phyloP scores from a whole-genome alignment of 2,797 vertebrate species.

The Acomys russatus region DNA sequence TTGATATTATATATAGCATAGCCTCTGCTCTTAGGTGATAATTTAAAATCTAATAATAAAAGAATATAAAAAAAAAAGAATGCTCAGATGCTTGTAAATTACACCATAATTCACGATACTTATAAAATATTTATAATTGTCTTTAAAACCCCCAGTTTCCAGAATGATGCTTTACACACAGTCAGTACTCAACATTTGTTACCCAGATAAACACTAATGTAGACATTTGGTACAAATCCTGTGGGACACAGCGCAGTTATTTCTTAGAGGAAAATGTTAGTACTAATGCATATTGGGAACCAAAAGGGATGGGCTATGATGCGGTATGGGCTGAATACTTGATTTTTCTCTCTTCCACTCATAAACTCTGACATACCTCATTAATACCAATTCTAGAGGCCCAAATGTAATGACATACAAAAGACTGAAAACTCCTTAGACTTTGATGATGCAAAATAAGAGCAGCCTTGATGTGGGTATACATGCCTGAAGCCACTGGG shows the following conservation, averaged over 20 bases:
- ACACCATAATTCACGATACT: not conserved
- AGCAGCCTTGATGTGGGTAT: not conserved
- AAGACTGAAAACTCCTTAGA: not conserved
- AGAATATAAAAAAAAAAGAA: not conserved
- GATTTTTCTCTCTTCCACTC: not conserved
- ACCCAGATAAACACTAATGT: not conserved
- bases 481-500: not conserved
- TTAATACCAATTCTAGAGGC: not conserved
- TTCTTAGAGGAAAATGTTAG: not conserved
- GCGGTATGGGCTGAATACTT: not conserved
- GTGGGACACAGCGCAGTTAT: not conserved
- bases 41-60: not conserved
- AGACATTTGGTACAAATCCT: not conserved
- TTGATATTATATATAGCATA: not conserved
- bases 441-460: not conserved
- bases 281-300: not conserved
- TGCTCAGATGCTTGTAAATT: not conserved
- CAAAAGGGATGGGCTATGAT: not conserved
- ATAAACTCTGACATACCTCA: not conserved
- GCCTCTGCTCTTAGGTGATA: not conserved
- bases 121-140: not conserved
- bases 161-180: not conserved
- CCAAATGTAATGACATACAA: not conserved
- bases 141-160: not conserved
- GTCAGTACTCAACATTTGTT: not conserved